Evolutionary conservation across 2,888 invertebrate genomes (phyloP), one percentile per base, ranked within the genome.

Genomic region (Lutraria lutraria): DNA sequence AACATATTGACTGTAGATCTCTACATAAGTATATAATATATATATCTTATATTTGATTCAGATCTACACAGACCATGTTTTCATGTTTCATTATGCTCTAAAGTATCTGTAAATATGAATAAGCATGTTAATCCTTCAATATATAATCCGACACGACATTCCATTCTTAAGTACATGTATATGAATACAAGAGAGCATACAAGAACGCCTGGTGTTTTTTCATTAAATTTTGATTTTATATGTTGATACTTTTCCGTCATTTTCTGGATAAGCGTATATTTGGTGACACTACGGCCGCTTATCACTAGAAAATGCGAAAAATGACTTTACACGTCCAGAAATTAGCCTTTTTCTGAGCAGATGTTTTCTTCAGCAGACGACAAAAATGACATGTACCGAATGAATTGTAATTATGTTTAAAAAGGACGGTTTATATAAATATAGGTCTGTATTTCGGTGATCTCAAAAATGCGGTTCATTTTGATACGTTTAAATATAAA

Each of bases 31-130:
- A 76, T 76, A 31, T 19, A 8, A 34, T 76, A 76, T 76, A 31
- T 19, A 76, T 76, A 34, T 76, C 43, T 31, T 76, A 76, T 76
- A 76, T 76, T 76, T 76, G 76, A 76, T 31, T 76, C 29, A 76
- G 31, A 34, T 76, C 76, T 2, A 76, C 76, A 10, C 16, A 76
- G 31, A 43, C 2, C 43, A 76, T 76, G 34, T 34, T 31, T 76
- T 76, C 76, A 76, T 25, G 76, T 76, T 34, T 76, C 29, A 76
- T 76, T 76, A 34, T 34, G 76, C 16, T 76, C 16, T 76, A 76
- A 43, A 76, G 76, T 76, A 76, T 76, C 76, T 19, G 34, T 15
- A 76, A 76, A 76, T 19, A 76, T 72, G 72, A 72, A 76, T 76
- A 76, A 34, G 31, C 31, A 34, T 76, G 31, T 19, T 34, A 72